Evolutionary conservation across 2,113 vertebrate genomes (phyloP).

Genomic region (Tupaia tana): DNA sequence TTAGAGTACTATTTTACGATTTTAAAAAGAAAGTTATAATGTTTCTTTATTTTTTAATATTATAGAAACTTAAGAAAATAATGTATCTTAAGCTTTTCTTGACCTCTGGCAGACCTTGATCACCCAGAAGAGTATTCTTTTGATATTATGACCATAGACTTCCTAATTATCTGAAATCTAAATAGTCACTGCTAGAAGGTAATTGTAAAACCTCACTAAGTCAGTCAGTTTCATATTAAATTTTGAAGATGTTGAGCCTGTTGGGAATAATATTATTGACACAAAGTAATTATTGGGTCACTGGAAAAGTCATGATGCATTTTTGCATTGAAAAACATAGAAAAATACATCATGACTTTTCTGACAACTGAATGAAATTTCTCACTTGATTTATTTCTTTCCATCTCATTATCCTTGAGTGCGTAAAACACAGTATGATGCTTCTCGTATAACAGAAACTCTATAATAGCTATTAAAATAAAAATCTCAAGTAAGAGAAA

Average conservation of each 20-base stretch:
- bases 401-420: slow-evolving; percentile 25
- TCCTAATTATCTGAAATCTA: not conserved
- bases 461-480: not conserved
- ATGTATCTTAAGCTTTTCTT: not conserved
- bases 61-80: not conserved
- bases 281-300: not conserved
- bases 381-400: not conserved
- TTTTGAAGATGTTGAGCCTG: not conserved
- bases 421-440: not conserved
- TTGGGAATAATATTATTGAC: not conserved
- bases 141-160: not conserved
- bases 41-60: slow-evolving; percentile 15
- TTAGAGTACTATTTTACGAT: slow-evolving; percentile 2
- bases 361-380: not conserved
- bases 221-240: not conserved
- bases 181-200: not conserved
- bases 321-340: no score
- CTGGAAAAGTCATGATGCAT: no score
- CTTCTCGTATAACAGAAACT: not conserved
- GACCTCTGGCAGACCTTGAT: not conserved
- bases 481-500: slow-evolving; percentile 31
- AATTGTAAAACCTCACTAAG: slow-evolving; percentile 18
- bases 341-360: no score
- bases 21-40: not conserved
- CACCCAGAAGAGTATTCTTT: not conserved